These are phyloP conservation scores for Epinephelus cyanopodus DNA, from an alignment of 2,113 vertebrate species.

Conservation along the genomic window DNA sequence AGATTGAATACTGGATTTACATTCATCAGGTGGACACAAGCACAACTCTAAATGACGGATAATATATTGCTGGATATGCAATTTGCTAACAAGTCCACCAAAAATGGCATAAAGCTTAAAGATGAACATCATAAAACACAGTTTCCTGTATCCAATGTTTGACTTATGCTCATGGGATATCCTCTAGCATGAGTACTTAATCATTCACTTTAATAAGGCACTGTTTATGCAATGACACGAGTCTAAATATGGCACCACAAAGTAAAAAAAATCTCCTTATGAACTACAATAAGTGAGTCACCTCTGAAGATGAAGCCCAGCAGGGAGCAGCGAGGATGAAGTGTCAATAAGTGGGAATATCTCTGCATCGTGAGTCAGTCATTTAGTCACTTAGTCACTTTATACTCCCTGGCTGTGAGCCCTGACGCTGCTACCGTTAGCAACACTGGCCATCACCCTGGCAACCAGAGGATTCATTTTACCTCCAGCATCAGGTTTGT, in stretches of 20 bases:
- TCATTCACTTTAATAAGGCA: background rate
- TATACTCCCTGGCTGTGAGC: slow-evolving; percentile 1
- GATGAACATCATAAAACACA: too few relatives aligned
- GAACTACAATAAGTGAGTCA: background rate
- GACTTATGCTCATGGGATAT: background rate
- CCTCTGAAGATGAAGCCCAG: background rate
- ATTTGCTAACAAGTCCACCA: too few relatives aligned
- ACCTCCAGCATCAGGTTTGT: slow-evolving; percentile 1
- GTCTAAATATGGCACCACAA: background rate
- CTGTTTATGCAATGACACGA: background rate
- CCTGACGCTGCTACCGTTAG: slow-evolving; percentile 11
- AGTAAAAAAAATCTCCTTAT: too few relatives aligned
- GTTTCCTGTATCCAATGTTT: background rate
- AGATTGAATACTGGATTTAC: too few relatives aligned
- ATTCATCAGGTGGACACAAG: too few relatives aligned
- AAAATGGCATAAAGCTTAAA: too few relatives aligned
- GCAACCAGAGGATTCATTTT: slow-evolving; percentile 21
- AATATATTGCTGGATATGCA: too few relatives aligned
- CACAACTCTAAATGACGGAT: too few relatives aligned
- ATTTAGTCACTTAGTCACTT: slow-evolving; percentile 2
- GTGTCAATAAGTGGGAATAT: background rate
- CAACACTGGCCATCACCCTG: slow-evolving; percentile 33
- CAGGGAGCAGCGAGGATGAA: background rate
- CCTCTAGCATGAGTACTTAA: background rate
- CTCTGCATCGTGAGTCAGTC: slow-evolving; percentile 29